Base-by-base conservation (phyloP, 2,888 invertebrate genomes). In the Ephialtes manifestator region DNA sequence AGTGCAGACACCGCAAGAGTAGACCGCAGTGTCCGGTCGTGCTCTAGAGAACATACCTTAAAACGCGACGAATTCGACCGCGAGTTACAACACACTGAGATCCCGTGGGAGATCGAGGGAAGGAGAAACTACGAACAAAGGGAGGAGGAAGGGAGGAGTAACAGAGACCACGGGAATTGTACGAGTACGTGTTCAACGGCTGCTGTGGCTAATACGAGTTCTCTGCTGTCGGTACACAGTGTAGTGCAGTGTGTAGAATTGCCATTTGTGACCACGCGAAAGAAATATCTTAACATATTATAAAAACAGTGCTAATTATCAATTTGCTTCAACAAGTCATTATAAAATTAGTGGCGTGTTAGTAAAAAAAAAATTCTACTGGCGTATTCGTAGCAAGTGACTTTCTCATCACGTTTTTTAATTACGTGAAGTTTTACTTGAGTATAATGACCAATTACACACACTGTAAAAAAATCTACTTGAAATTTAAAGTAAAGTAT, bases 11-110 rank as follows among this genome's bases (percentile, higher is more conserved):
- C 60, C 70, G 81, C 60, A 51, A 74, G 53, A 78, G 48, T 51
- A 67, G 68, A 83, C 83, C 83, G 74, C 83, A 82, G 68, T 60
- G 68, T 68, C 72, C 60, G 72, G 24, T 74, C 72, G 67, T 72
- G 20, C 67, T 82, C 72, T 31, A 28, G 58, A 11, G 60, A 31
- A 79, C 74, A 70, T 83, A 68, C 74, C 83, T 83, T 75, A 70
- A 75, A 83, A 79, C 78, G 51, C 74, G 70, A 79, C 68, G 68
- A 79, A 83, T 79, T 72, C 83, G 58, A 83, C 79, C 83, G 46
- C 83, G 74, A 79, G 74, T 79, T 83, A 83, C 79, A 79, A 70
- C 74, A 53, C 74, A 79, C 79, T 46, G 43, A 67, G 68, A 58
- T 20, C 60, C 51, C 43, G 65, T 67, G 83, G 74, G 83, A 75